Evolutionary conservation across 2,888 invertebrate species (phyloP).

Genomic region (Hartigia nigra): DNA sequence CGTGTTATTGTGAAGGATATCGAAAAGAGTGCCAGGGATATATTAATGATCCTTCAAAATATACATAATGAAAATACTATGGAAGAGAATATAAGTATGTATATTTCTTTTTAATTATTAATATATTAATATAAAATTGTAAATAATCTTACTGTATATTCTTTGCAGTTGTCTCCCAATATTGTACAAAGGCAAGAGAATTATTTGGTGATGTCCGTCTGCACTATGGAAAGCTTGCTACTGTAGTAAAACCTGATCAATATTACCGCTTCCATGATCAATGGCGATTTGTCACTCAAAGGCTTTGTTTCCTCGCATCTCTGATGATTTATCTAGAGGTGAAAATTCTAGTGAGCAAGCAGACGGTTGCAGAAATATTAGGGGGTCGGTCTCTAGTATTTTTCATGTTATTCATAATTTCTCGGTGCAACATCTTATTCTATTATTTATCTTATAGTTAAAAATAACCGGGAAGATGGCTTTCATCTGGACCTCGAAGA

Average conservation of each 20-base stretch:
- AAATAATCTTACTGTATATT: not conserved
- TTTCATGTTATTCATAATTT: not conserved
- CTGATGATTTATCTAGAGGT: constrained; percentile 84
- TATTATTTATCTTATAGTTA: constrained; percentile 70
- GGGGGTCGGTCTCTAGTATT: constrained; percentile 71
- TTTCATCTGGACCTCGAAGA: constrained; percentile 94
- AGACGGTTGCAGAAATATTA: constrained; percentile 80
- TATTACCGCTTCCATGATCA: constrained; percentile 91
- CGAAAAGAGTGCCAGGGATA: constrained; percentile 82
- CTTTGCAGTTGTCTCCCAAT: constrained; percentile 69
- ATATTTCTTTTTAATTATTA: not conserved
- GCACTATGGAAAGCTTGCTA: constrained; percentile 74
- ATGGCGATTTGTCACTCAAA: constrained; percentile 86
- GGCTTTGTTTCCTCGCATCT: constrained; percentile 81
- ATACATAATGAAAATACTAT: constrained; percentile 80
- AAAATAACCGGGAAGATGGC: constrained; percentile 75
- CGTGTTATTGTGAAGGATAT: constrained; percentile 79
- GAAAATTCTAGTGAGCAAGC: constrained; percentile 79
- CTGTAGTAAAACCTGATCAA: constrained; percentile 78
- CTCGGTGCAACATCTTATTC: not conserved
- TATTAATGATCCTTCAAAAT: constrained; percentile 81
- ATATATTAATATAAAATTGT: not conserved
- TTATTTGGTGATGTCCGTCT: constrained; percentile 75
- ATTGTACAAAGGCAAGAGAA: constrained; percentile 74
- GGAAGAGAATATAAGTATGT: constrained; percentile 73